Evolutionary conservation across 1,140 invertebrate genomes (phyloP).

Genomic region (Bombyx mori): ASM3026992v2 NC_085123.1:6529001-6529500

Average conservation of each 20-base stretch:
- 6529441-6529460: conserved; percentile 9
- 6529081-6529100: no score
- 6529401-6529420: conserved; percentile 29
- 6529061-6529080: no score
- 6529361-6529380: conserved; percentile 55
- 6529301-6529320: conserved; percentile 38
- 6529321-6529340: conserved; percentile 44
- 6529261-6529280: background rate
- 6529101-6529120: no score
- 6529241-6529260: background rate
- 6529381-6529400: conserved; percentile 66
- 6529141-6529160: no score
- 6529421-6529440: background rate
- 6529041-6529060: no score
- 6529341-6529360: conserved; percentile 60
- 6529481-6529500: background rate
- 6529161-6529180: no score
- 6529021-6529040: no score
- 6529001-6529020: no score
- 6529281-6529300: conserved; percentile 13
- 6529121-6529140: no score
- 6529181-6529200: no score
- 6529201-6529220: no score
- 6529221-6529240: no score
- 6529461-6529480: conserved; percentile 10